Evolutionary conservation across 2,797 vertebrate species (phyloP).

Genomic region (Arctocebus calabarensis): DNA sequence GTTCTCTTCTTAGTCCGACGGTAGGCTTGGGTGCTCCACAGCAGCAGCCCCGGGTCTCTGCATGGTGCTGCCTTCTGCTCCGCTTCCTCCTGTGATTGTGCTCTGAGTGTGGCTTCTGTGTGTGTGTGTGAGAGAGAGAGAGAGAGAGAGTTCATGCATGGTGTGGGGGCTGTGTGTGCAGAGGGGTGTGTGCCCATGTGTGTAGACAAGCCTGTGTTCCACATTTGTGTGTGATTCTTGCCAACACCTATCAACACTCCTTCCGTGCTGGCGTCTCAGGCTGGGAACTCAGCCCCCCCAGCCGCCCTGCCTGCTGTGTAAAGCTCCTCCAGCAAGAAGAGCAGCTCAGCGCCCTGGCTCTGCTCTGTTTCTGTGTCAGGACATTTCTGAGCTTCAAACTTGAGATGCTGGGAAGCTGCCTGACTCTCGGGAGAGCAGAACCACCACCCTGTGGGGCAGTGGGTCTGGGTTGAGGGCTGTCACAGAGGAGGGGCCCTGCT

Average conservation of each 20-base stretch:
- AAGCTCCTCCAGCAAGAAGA: neutral
- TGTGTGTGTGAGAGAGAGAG: neutral
- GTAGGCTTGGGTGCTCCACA: rapidly evolving
- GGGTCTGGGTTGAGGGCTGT: neutral
- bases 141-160: neutral
- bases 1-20: neutral
- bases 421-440: neutral
- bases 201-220: neutral
- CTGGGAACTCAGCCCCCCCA: neutral
- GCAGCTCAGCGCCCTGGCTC: neutral
- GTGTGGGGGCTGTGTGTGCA: neutral
- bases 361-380: neutral
- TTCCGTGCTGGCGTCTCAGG: neutral
- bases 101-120: neutral
- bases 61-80: neutral
- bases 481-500: neutral
- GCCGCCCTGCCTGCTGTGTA: neutral
- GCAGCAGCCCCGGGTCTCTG: neutral
- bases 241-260: no score
- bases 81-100: neutral
- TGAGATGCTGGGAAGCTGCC: neutral
- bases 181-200: neutral
- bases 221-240: neutral
- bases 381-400: neutral
- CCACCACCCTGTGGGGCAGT: neutral